A percentile compares a stretch with the other conserved stretches of the same genome.
phyloP scores from a whole-genome alignment of 2,888 invertebrate genomes.

The Halictus ligatus region DNA sequence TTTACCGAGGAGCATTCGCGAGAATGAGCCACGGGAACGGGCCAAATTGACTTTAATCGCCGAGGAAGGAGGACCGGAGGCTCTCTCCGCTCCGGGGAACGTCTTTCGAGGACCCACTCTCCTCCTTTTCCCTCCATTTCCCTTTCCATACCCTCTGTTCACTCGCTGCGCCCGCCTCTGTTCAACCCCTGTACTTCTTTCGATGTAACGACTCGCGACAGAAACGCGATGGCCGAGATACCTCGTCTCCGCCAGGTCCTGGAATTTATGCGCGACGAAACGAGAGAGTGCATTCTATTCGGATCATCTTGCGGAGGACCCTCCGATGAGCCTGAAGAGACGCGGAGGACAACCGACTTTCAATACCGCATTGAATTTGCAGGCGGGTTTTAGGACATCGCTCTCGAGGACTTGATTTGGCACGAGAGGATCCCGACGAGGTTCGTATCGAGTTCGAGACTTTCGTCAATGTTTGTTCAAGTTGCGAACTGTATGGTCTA shows the following conservation, averaged over 20 bases:
- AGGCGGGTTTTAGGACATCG: not conserved
- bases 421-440: not conserved
- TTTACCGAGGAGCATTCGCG: conserved; percentile 12
- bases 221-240: not conserved
- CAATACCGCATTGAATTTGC: not conserved
- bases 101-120: conserved; percentile 14
- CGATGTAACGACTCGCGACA: conserved; percentile 4
- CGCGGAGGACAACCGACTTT: not conserved
- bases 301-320: not conserved
- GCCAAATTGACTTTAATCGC: conserved; percentile 8
- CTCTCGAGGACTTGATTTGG: not conserved
- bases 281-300: not conserved
- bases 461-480: no score
- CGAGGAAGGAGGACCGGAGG: conserved; percentile 14
- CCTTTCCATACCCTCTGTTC: not conserved
- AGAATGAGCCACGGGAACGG: conserved; percentile 12
- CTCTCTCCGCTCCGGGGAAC: not conserved
- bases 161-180: not conserved
- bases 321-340: not conserved
- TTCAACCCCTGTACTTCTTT: not conserved
- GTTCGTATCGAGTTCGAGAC: not conserved
- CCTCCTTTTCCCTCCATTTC: not conserved
- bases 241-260: not conserved
- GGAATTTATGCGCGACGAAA: not conserved
- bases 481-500: not conserved